Conservation (phyloP, 2,113 vertebrate species). For the Diadophis punctatus region DNA sequence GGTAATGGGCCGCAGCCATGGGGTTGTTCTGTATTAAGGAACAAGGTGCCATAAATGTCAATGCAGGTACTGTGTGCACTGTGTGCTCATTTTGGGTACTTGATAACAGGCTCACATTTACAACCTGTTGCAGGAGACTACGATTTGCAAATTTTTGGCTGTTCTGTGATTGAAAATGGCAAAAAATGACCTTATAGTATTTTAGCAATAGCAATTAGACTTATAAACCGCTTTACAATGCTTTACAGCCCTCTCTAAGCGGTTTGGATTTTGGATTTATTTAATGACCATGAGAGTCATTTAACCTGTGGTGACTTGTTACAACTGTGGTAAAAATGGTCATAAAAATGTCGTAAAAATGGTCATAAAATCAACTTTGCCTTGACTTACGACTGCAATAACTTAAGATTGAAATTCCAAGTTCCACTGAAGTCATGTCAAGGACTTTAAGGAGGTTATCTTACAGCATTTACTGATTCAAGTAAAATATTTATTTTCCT, state of each 20-base stretch:
- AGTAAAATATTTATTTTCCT: background rate
- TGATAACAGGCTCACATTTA: background rate
- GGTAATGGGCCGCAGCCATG: too few relatives aligned
- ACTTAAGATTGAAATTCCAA: background rate
- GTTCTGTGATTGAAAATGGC: background rate
- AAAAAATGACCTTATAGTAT: background rate
- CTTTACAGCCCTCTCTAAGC: too few relatives aligned
- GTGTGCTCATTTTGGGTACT: background rate
- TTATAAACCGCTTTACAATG: too few relatives aligned
- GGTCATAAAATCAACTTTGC: background rate
- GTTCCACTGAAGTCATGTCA: background rate
- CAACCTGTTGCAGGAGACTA: background rate
- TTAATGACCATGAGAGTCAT: background rate
- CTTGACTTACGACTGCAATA: background rate
- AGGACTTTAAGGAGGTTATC: background rate
- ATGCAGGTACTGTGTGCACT: background rate
- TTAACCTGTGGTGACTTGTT: background rate
- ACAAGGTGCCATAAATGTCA: background rate
- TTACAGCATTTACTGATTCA: background rate
- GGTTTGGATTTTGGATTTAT: background rate
- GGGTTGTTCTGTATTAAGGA: background rate
- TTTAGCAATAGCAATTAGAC: background rate
- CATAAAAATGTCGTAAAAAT: background rate
- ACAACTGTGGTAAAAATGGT: background rate
- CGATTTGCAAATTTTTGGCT: background rate